These are phyloP conservation scores for Montipora foliosa DNA, from an alignment of 64 coral and sea anemone genomes.

Conservation along the genomic window DNA sequence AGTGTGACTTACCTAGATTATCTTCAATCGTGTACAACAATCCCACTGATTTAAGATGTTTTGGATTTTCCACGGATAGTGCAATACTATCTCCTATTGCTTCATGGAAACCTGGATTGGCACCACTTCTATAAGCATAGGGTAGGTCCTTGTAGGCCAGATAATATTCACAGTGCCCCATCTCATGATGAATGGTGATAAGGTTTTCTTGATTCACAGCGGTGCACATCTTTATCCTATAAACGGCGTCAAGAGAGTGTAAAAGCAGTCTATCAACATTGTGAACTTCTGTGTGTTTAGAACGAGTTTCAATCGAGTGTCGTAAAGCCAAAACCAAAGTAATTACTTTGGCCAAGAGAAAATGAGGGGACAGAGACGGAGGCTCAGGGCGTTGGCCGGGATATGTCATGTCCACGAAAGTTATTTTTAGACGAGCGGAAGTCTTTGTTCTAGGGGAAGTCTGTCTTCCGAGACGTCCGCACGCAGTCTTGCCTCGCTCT, in stretches of 20 bases:
- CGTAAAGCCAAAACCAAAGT: no score
- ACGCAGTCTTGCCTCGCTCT: no score
- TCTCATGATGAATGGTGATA: conserved; percentile 94
- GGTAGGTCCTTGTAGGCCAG: conserved; percentile 95
- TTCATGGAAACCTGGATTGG: conserved; percentile 98
- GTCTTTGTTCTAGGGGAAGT: no score
- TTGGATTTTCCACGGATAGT: conserved; percentile 89
- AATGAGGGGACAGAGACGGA: no score
- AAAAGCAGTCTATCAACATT: not conserved
- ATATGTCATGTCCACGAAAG: no score
- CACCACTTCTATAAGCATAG: conserved; percentile 90
- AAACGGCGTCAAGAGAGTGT: not conserved
- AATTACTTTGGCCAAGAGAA: no score
- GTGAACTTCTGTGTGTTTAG: no score
- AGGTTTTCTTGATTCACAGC: conserved; percentile 85
- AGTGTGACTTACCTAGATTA: conserved; percentile 58
- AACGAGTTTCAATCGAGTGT: no score
- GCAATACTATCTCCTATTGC: conserved; percentile 98
- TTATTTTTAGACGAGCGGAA: no score
- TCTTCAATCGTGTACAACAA: conserved; percentile 76
- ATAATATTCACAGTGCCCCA: conserved; percentile 96
- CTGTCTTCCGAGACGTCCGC: no score
- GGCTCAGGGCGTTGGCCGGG: no score
- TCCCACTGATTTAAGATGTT: conserved; percentile 90
- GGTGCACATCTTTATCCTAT: conserved; percentile 99